Conservation (phyloP, 2,888 invertebrate species). For the Mimas tiliae region DNA sequence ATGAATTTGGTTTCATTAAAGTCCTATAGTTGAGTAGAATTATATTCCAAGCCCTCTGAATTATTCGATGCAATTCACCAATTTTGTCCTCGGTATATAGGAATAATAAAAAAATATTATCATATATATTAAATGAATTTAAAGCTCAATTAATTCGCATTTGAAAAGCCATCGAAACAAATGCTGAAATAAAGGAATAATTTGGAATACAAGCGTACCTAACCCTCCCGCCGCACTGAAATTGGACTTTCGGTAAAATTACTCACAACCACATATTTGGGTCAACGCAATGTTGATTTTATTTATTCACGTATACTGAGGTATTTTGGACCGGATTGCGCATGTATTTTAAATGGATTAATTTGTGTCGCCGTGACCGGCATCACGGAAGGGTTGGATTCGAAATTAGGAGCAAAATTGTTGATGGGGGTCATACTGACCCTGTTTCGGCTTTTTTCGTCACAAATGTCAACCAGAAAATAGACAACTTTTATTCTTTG, state of each 20-base stretch:
- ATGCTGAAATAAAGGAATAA: conserved; percentile 2
- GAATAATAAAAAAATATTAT: no score
- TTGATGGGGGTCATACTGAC: conserved; percentile 47
- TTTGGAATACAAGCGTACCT: conserved; percentile 16
- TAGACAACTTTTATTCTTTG: conserved; percentile 12
- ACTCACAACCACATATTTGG: conserved; percentile 42
- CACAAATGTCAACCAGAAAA: conserved; percentile 22
- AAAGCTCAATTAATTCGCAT: background rate
- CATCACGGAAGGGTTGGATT: conserved; percentile 52
- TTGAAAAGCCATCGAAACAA: background rate
- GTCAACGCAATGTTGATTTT: conserved; percentile 47
- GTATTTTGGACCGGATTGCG: conserved; percentile 50
- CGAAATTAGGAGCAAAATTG: conserved; percentile 52
- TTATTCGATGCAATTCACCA: no score
- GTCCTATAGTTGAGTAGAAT: no score
- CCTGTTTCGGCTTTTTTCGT: conserved; percentile 22
- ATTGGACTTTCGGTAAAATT: conserved; percentile 45
- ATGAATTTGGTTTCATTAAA: no score
- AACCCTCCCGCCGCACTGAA: conserved; percentile 40
- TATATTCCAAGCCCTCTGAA: no score
- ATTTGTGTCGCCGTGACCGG: conserved; percentile 61
- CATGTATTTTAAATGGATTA: conserved; percentile 68
- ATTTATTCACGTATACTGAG: conserved; percentile 53
- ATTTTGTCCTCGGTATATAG: no score
- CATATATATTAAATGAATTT: background rate